Evolutionary conservation across 2,797 vertebrate species (phyloP).

Genomic region (Megalops cyprinoides): DNA sequence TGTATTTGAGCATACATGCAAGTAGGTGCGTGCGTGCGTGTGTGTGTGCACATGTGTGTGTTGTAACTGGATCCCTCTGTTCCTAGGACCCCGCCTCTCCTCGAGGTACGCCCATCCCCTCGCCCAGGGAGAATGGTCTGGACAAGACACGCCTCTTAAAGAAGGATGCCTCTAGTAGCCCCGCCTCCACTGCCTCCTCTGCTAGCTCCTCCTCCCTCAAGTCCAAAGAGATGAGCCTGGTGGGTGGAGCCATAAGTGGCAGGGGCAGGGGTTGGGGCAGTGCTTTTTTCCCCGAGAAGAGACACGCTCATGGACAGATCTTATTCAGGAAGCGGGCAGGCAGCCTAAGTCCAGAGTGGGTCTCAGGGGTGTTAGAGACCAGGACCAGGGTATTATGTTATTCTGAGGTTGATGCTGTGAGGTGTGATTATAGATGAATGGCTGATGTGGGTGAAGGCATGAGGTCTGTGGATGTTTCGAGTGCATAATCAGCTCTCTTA

Average conservation of each 20-base stretch:
- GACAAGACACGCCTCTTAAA: constrained; percentile 79
- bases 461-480: background rate
- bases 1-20: background rate
- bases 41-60: background rate
- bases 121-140: constrained; percentile 82
- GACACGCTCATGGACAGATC: background rate
- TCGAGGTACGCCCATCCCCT: constrained; percentile 77
- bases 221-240: constrained; percentile 93
- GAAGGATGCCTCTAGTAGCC: constrained; percentile 82
- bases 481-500: no score
- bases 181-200: constrained; percentile 77
- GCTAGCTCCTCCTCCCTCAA: constrained; percentile 91
- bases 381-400: no score
- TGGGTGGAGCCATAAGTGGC: constrained; percentile 47
- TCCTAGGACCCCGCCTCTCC: constrained; percentile 80
- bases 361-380: background rate
- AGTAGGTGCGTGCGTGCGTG: background rate
- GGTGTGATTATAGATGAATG: background rate
- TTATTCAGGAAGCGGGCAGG: no score
- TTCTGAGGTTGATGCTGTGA: background rate
- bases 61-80: background rate
- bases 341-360: no score
- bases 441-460: background rate
- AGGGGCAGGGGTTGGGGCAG: background rate
- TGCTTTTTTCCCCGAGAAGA: background rate